Base-by-base conservation (phyloP, 2,797 vertebrate species). In the Phoebastria nigripes region DNA sequence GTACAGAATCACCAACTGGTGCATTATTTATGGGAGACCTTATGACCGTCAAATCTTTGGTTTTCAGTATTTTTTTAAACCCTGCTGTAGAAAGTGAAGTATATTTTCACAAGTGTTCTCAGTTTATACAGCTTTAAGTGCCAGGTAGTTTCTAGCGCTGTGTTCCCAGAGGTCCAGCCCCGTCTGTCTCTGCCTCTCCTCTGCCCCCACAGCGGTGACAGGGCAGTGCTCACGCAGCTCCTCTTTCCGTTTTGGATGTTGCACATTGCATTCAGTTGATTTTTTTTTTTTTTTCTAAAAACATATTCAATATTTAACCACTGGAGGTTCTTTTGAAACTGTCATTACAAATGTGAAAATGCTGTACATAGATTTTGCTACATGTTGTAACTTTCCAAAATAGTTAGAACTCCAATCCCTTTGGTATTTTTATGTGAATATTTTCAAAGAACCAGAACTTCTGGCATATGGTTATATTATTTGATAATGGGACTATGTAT, bases 291-390 rank as follows among this genome's bases (percentile, higher is more conserved):
- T 66, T 39, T 55, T 15, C 8, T n/a, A 67, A 52, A 63, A 51
- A 54, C 11, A 11, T 51, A 25, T 28, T 55, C 58, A 42, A 11
- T 77, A 62, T 72, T 70, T 47, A 94, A 73, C 18, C 47, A 5
- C 72, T 3, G 0, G 73, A 94, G 56, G 39, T 87, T 82, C 62
- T 89, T 93, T 56, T 39, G 73, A 59, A 90, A 62, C 56, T 19
- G 39, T 90, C 72, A 20, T 22, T 22, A n/a, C 49, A 65, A 19
- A 87, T 8, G 65, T 42, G 87, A 82, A 86, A 71, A 81, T 28
- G 89, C 96, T 96, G 96, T 95, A 93, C 92, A 93, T 83, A 95
- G 87, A 58, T 70, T 95, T 91, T 90, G 93, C 94, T 96, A 73
- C 62, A 5, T 61, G 93, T 91, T 51, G 88, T 94, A 74, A 81